Evolutionary conservation across 2,888 invertebrate genomes (phyloP).

Genomic region (Odontocerum albicorne): DNA sequence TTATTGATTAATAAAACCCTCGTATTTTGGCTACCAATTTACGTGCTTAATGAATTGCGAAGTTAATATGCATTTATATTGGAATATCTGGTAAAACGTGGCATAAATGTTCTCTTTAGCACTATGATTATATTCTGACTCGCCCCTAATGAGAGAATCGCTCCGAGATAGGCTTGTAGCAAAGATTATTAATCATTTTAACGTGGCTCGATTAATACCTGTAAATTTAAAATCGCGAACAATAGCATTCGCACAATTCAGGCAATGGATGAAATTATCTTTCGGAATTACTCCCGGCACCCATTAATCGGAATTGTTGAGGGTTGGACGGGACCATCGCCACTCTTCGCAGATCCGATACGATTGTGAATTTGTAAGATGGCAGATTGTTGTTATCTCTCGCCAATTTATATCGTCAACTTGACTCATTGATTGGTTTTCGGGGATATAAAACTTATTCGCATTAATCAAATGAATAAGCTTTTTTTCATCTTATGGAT

Average conservation of each 20-base stretch:
- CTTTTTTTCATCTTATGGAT: no score
- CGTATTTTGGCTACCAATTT: no score
- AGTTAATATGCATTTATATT: no score
- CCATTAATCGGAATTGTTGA: slow-evolving; percentile 27
- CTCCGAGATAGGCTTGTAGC: no score
- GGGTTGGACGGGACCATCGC: background rate
- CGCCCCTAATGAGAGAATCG: no score
- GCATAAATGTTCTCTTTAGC: no score
- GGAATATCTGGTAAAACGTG: no score
- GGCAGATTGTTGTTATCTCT: slow-evolving; percentile 12
- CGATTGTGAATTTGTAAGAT: slow-evolving; percentile 22
- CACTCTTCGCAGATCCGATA: slow-evolving; percentile 17
- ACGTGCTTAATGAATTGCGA: no score
- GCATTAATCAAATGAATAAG: no score
- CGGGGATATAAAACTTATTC: no score
- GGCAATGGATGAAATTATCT: slow-evolving; percentile 20
- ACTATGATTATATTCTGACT: no score
- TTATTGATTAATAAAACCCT: no score
- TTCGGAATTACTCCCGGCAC: slow-evolving; percentile 13
- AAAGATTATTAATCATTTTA: slow-evolving; percentile 27
- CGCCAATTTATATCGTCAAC: slow-evolving; percentile 15
- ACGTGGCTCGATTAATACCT: slow-evolving; percentile 26
- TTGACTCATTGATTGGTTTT: slow-evolving; percentile 23
- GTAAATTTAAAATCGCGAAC: slow-evolving; percentile 23
- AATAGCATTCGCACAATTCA: slow-evolving; percentile 17